phyloP scores from a whole-genome alignment of 2,888 invertebrate species.

The Limnephilus marmoratus region DNA sequence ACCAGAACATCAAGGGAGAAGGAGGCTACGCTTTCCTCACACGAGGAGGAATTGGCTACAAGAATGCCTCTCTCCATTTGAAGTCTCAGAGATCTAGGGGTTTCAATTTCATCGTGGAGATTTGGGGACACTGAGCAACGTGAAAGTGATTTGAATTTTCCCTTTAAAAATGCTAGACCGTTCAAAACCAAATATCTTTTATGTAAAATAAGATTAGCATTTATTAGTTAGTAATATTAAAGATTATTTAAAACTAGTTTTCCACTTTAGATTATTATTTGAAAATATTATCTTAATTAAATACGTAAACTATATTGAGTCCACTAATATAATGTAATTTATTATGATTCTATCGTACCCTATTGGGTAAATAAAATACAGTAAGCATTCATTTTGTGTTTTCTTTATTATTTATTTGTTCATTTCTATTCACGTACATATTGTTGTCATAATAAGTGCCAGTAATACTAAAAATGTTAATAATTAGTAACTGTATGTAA shows the following conservation, averaged over 20 bases:
- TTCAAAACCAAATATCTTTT: neutral
- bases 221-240: neutral
- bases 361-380: neutral
- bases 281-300: neutral
- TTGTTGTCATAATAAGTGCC: too few relatives aligned
- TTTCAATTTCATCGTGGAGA: conserved; percentile 69
- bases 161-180: neutral
- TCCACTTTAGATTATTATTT: neutral
- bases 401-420: neutral
- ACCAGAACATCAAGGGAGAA: conserved; percentile 69
- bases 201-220: neutral
- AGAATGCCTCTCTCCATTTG: conserved; percentile 68
- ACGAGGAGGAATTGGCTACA: conserved; percentile 69
- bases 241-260: neutral
- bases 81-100: conserved; percentile 69
- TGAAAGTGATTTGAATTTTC: neutral
- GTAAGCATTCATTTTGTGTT: neutral
- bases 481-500: too few relatives aligned
- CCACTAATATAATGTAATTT: neutral
- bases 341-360: neutral
- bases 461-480: too few relatives aligned
- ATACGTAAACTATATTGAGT: neutral
- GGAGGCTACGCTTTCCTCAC: conserved; percentile 68
- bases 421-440: too few relatives aligned
- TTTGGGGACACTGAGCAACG: conserved; percentile 67